phyloP scores from a whole-genome alignment of 2,113 vertebrate species.

The Natator depressus region DNA sequence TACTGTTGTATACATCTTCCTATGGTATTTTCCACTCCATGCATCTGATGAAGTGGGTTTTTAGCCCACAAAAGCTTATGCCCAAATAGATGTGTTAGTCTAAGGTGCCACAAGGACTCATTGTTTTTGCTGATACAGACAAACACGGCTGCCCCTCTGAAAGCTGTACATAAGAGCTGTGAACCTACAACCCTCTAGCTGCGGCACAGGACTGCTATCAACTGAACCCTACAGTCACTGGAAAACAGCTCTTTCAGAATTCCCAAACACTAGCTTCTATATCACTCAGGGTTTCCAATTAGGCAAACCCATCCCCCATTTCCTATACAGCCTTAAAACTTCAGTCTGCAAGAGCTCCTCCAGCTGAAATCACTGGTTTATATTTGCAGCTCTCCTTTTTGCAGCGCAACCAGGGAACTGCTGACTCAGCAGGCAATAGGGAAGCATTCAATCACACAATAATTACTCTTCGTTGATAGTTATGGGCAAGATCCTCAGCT shows the following conservation, averaged over 20 bases:
- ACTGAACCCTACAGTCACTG: not conserved
- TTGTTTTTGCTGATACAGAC: no score
- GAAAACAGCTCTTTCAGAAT: slow-evolving; percentile 43
- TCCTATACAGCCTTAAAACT: not conserved
- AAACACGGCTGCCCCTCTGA: no score
- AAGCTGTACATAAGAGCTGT: slow-evolving; percentile 60
- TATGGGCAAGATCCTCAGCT: not conserved
- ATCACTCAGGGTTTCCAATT: not conserved
- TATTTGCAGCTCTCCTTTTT: not conserved
- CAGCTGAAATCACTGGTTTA: not conserved
- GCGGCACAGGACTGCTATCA: slow-evolving; percentile 32
- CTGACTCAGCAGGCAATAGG: not conserved
- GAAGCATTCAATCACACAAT: not conserved
- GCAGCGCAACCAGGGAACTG: not conserved
- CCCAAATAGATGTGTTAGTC: no score
- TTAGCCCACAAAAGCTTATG: no score
- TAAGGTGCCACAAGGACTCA: no score
- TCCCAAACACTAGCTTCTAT: not conserved
- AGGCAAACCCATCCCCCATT: rapidly evolving
- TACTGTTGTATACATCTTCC: no score
- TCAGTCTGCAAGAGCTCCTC: not conserved
- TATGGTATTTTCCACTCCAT: no score
- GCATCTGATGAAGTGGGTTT: no score
- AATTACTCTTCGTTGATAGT: not conserved
- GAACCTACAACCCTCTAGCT: slow-evolving; percentile 18